A percentile compares a stretch with the other conserved stretches of the same genome.
These are phyloP conservation scores for Sclerurus mexicanus DNA, from an alignment of 2,113 vertebrate genomes.

Conservation along the genomic window DNA sequence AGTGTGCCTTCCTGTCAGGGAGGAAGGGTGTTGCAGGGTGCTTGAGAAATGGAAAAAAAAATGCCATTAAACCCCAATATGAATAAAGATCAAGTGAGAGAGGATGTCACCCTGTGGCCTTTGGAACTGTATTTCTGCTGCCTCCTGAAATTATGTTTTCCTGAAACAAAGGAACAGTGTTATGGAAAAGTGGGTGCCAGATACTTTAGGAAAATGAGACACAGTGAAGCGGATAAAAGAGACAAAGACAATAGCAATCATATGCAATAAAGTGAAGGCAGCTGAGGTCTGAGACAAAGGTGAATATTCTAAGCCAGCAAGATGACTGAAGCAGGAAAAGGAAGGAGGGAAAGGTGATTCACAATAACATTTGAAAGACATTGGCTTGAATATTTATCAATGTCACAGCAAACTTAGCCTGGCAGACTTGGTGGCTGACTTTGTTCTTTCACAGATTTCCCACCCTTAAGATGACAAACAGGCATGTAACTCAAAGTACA, in stretches of 20 bases:
- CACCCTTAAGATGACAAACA: conserved; percentile 71
- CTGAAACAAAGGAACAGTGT: conserved; percentile 80
- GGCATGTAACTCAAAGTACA: conserved; percentile 45
- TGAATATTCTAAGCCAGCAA: conserved; percentile 73
- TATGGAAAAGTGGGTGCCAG: conserved; percentile 79
- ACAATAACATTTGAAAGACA: conserved; percentile 79
- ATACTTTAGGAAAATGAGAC: conserved; percentile 80
- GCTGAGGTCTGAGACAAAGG: conserved; percentile 78
- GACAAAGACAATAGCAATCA: conserved; percentile 75
- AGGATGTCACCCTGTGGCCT: conserved; percentile 80
- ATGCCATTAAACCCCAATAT: conserved; percentile 74
- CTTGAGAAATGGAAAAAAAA: conserved; percentile 77
- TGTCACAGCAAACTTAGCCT: conserved; percentile 52
- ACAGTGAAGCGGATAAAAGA: conserved; percentile 73
- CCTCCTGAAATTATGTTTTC: conserved; percentile 73
- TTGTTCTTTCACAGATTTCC: conserved; percentile 57
- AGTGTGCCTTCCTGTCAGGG: conserved; percentile 80
- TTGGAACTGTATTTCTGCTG: conserved; percentile 76
- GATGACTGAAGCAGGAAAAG: conserved; percentile 79
- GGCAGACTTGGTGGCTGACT: conserved; percentile 67
- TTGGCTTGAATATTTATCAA: conserved; percentile 72
- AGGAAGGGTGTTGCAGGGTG: conserved; percentile 78
- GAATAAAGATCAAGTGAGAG: conserved; percentile 81
- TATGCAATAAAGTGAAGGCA: conserved; percentile 71
- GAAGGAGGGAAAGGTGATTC: conserved; percentile 80